Evolutionary conservation across 1,140 invertebrate species (phyloP).

Genomic region (Delia radicum): DNA sequence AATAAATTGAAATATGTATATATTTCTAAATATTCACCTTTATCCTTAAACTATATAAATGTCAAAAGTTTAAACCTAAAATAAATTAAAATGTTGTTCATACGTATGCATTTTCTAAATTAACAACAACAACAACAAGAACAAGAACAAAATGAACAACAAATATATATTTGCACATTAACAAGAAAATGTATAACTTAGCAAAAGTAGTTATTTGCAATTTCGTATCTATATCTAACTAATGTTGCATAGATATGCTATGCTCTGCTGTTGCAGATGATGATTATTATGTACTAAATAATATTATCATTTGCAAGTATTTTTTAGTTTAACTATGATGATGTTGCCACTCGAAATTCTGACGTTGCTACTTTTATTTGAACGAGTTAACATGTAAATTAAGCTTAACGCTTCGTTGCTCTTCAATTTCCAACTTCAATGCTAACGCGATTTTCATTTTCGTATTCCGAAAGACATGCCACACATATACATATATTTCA

Average conservation of each 20-base stretch:
- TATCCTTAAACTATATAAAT: background rate
- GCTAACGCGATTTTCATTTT: slow-evolving; percentile 13
- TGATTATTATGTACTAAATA: slow-evolving; percentile 14
- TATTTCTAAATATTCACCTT: too few species aligned
- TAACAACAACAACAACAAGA: background rate
- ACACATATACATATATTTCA: background rate
- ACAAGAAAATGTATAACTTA: too few species aligned
- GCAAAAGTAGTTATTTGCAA: too few species aligned
- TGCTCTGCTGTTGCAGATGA: background rate
- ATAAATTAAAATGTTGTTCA: background rate
- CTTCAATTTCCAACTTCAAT: slow-evolving; percentile 22
- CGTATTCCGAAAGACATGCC: background rate
- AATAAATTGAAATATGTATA: too few species aligned
- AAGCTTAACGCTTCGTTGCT: slow-evolving; percentile 23
- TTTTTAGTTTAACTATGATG: slow-evolving; percentile 10
- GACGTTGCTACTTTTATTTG: slow-evolving; percentile 23
- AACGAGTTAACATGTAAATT: slow-evolving; percentile 23
- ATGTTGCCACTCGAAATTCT: slow-evolving; percentile 12
- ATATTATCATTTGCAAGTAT: slow-evolving; percentile 14
- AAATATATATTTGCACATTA: background rate
- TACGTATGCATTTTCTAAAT: background rate
- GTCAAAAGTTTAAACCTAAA: background rate
- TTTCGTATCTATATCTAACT: too few species aligned
- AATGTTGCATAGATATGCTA: background rate
- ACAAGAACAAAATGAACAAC: background rate